Conservation (phyloP, 2,113 vertebrate species). For the Pitta sordida region DNA sequence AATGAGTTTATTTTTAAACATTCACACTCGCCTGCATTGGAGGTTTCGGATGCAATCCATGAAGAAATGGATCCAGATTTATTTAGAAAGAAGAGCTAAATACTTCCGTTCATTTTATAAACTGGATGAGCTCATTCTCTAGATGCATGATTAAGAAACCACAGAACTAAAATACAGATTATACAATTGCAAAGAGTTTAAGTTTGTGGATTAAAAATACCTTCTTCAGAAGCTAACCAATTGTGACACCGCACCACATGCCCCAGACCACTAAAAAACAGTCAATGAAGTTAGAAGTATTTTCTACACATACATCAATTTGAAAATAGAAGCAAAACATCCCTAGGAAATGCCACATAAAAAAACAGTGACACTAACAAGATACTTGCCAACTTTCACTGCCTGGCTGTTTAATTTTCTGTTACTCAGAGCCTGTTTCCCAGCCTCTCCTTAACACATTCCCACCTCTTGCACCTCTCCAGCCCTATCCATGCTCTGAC, state of each 20-base stretch:
- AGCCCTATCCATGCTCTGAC: neutral
- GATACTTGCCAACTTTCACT: conserved; percentile 10
- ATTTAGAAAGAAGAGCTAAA: conserved; percentile 19
- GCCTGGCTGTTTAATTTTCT: neutral
- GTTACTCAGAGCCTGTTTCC: neutral
- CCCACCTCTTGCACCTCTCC: neutral
- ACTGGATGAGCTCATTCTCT: conserved; percentile 31
- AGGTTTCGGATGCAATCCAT: neutral
- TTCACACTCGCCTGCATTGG: neutral
- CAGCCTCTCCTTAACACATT: neutral
- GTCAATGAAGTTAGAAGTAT: conserved; percentile 7
- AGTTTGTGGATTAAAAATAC: conserved; percentile 37
- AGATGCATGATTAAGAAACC: conserved; percentile 50
- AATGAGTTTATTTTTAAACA: conserved; percentile 22
- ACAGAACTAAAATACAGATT: conserved; percentile 39
- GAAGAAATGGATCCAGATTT: neutral
- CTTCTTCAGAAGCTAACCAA: conserved; percentile 21
- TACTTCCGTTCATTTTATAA: neutral
- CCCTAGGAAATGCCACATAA: conserved; percentile 49
- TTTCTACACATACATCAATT: conserved; percentile 23
- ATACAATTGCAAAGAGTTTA: conserved; percentile 19
- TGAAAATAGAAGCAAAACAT: conserved; percentile 54
- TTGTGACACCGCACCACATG: neutral
- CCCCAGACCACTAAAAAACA: conserved; percentile 27
- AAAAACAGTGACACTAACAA: conserved; percentile 22